Evolutionary conservation across 2,797 vertebrate species (phyloP).

Genomic region (Falco concolor): DNA sequence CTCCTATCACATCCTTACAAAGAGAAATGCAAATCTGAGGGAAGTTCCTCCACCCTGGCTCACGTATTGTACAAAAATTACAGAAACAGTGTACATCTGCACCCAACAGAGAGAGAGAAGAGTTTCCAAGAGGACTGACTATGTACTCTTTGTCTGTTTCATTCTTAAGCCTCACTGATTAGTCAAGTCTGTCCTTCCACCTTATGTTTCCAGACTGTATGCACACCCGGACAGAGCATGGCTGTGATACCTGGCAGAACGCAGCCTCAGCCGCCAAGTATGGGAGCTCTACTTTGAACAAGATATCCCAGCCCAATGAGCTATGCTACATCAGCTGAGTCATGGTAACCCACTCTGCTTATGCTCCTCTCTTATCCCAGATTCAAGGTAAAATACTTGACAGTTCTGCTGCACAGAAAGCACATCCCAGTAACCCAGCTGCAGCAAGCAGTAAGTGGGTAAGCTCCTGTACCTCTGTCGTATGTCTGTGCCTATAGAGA

Average conservation of each 20-base stretch:
- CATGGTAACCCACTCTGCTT: not conserved
- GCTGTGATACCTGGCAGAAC: not conserved
- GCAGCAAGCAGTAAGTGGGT: accelerated
- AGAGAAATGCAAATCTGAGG: not conserved
- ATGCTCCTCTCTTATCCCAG: not conserved
- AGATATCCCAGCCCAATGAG: not conserved
- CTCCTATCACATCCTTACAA: not conserved
- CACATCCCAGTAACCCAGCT: not conserved
- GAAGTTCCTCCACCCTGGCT: not conserved
- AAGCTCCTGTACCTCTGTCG: not conserved
- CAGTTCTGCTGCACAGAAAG: not conserved
- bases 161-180: not conserved
- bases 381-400: not conserved
- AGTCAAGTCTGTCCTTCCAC: not conserved
- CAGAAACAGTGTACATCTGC: not conserved
- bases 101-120: not conserved
- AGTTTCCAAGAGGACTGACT: not conserved
- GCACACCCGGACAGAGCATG: accelerated
- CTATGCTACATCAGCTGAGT: not conserved
- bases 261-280: not conserved
- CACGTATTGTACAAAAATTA: not conserved
- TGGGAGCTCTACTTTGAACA: not conserved
- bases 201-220: not conserved
- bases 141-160: not conserved
- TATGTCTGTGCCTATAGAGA: not conserved